A percentile compares a stretch with the other conserved stretches of the same genome.
These are phyloP conservation scores for Parotia lawesii DNA, from an alignment of 2,113 vertebrate genomes.

Conservation along the genomic window DNA sequence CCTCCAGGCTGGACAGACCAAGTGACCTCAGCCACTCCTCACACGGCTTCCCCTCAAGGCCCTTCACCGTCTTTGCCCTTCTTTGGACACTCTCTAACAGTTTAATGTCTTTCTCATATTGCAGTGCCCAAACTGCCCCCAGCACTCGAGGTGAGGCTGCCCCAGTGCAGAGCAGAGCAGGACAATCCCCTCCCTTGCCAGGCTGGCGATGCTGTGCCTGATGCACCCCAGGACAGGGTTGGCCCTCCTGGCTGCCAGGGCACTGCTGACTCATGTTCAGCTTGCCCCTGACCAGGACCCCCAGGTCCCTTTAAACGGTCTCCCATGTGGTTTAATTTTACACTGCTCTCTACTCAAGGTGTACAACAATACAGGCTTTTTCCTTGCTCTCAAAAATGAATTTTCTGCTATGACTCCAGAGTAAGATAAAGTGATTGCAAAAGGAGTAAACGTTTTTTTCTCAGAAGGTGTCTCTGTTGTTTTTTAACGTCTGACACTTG, in stretches of 20 bases:
- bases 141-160: neutral
- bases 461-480: neutral
- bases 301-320: too few species aligned
- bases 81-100: neutral
- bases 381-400: neutral
- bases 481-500: neutral
- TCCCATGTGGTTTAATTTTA: neutral
- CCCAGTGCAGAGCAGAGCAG: neutral
- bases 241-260: neutral
- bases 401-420: neutral
- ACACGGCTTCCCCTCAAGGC: fast-evolving
- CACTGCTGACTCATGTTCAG: neutral
- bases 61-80: neutral
- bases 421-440: neutral
- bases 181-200: neutral
- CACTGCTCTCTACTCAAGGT: neutral
- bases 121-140: fast-evolving
- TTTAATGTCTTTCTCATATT: fast-evolving
- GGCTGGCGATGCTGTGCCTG: neutral
- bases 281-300: fast-evolving
- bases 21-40: neutral
- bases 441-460: neutral
- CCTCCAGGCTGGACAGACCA: neutral
- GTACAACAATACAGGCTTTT: neutral
- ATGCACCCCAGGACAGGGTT: fast-evolving